These are phyloP conservation scores for Metacarcinus magister DNA, from an alignment of 2,888 invertebrate genomes.

Conservation along the genomic window DNA sequence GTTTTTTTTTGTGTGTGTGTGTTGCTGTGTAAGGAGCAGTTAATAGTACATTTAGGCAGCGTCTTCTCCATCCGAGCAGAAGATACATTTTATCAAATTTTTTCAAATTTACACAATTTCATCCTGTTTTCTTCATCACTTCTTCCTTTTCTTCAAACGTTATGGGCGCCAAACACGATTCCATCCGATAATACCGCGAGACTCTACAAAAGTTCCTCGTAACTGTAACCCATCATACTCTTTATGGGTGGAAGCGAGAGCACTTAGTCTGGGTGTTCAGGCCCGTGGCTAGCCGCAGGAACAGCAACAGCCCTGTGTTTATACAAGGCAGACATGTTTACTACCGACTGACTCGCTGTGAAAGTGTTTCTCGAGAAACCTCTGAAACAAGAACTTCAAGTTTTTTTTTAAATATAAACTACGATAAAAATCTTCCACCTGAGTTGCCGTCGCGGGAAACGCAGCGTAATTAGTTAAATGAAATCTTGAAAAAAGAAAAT, in stretches of 20 bases:
- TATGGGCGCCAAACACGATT: background rate
- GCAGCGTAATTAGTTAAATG: background rate
- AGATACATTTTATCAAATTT: no score
- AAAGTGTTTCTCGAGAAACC: background rate
- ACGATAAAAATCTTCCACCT: background rate
- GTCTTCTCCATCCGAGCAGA: no score
- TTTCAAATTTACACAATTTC: background rate
- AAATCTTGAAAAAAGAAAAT: background rate
- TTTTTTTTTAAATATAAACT: background rate
- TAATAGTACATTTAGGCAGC: no score
- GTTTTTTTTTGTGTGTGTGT: no score
- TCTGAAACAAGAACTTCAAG: slow-evolving; percentile 33
- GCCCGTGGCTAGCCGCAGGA: background rate
- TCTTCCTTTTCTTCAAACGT: background rate
- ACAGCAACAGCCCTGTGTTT: background rate
- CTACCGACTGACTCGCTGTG: background rate
- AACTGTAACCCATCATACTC: background rate
- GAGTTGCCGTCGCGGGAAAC: background rate
- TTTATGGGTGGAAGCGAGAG: background rate
- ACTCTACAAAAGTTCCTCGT: background rate
- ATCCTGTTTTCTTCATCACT: background rate
- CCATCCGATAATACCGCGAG: background rate
- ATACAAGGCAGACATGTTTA: slow-evolving; percentile 21
- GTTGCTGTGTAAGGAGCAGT: no score
- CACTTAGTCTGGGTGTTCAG: background rate